Evolutionary conservation across 2,797 vertebrate genomes (phyloP).

Genomic region (Falco columbarius): DNA sequence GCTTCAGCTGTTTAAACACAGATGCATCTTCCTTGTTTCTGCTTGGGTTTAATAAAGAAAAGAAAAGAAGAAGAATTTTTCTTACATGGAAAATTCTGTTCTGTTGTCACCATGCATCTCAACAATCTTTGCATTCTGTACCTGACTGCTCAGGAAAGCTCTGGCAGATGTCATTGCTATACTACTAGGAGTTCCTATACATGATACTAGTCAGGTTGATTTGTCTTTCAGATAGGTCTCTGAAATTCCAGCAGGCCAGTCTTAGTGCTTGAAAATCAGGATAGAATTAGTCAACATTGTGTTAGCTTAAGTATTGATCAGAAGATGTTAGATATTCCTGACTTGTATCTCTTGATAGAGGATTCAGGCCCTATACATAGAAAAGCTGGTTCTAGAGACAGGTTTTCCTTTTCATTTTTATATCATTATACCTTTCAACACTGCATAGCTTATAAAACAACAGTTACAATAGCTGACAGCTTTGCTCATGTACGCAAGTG

Average conservation of each 20-base stretch:
- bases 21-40: background rate
- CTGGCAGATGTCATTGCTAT: background rate
- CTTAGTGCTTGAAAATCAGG: background rate
- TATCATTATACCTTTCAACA: background rate
- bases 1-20: background rate
- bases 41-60: background rate
- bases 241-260: background rate
- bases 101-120: background rate
- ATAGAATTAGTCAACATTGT: background rate
- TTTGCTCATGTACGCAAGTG: background rate
- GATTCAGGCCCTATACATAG: background rate
- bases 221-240: background rate
- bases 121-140: accelerated
- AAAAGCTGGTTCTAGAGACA: background rate
- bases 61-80: background rate
- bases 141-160: background rate
- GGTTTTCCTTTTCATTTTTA: background rate
- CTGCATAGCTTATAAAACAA: background rate
- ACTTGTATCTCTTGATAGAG: background rate
- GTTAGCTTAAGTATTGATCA: background rate
- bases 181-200: background rate
- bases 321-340: background rate
- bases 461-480: background rate
- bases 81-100: background rate
- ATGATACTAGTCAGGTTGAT: background rate